phyloP scores from a whole-genome alignment of 2,797 vertebrate genomes.

The Muraenolepis orangiensis region DNA sequence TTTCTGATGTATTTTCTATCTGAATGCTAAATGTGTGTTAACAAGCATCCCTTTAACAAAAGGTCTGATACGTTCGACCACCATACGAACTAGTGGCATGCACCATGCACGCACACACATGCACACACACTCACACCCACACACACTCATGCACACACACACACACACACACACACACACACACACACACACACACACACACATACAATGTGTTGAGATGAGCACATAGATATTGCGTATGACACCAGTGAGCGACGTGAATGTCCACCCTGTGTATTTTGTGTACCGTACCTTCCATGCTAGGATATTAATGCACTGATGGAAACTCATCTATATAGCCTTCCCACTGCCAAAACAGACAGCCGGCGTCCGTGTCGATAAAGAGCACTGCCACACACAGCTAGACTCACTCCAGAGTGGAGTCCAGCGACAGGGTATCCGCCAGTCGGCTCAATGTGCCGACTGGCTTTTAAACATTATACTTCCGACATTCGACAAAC shows the following conservation, averaged over 20 bases:
- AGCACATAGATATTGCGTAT: background rate
- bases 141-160: constrained; percentile 32
- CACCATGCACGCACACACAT: constrained; percentile 29
- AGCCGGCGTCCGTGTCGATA: constrained; percentile 53
- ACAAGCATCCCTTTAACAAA: constrained; percentile 81
- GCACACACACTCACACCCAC: constrained; percentile 25
- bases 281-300: constrained; percentile 19
- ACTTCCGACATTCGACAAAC: background rate
- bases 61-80: constrained; percentile 71
- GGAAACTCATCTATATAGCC: constrained; percentile 59
- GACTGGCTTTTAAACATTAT: background rate
- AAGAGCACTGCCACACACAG: constrained; percentile 69
- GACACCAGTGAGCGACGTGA: background rate
- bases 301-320: constrained; percentile 49
- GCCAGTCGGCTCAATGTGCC: background rate
- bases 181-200: constrained; percentile 32
- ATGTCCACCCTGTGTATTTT: constrained; percentile 37
- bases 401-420: constrained; percentile 48
- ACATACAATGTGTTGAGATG: background rate
- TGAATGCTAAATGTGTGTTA: constrained; percentile 77
- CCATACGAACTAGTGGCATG: constrained; percentile 61
- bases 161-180: constrained; percentile 16
- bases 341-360: constrained; percentile 69
- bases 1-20: constrained; percentile 78
- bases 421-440: background rate